Evolutionary conservation across 2,797 vertebrate species (phyloP), one percentile per base, ranked within the genome.

Genomic region (Neosilurus mollespiculum): DNA sequence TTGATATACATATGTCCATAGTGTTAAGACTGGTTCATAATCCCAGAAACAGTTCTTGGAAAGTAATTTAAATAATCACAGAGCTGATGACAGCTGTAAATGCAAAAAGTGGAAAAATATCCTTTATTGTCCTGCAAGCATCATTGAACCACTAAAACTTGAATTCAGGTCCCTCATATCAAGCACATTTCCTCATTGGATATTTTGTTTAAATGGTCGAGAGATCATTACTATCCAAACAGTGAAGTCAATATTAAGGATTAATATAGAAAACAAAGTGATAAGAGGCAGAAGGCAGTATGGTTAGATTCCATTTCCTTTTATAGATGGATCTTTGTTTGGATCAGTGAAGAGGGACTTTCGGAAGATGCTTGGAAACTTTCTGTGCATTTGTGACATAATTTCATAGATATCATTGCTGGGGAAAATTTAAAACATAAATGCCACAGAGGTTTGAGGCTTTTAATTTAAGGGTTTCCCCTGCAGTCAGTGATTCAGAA

Each of bases 71-170:
- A 77, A 43, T 43, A 59, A 59, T 77, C 20, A 12, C 11, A 22
- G 43, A 7, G 11, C 0, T 24, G 7, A 43, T n/a, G 1, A 37
- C 0, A 75, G 9, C 26, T 24, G 34, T 22, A 14, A 37, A 11
- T 16, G 24, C 12, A 6, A 34, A 30, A 15, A 2, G 12, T 12
- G 43, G 12, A 16, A 87, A 88, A 84, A 91, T 90, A 88, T 76
- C 87, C 85, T 89, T 88, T 85, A 87, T 80, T 90, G 87, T 87
- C 73, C 16, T 75, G 9, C 80, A 67, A 65, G 89, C n/a, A 59
- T 59, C 85, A 88, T 90, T 87, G 88, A 86, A 90, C 91, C 86
- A 89, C 90, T 89, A 89, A 87, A 84, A 81, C 90, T 89, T 86
- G 88, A 86, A 89, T 89, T 89, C 87, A 87, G 84, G 83, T 90